Base-by-base conservation (phyloP, 2,113 vertebrate species). In the Leucosticte australis region DNA sequence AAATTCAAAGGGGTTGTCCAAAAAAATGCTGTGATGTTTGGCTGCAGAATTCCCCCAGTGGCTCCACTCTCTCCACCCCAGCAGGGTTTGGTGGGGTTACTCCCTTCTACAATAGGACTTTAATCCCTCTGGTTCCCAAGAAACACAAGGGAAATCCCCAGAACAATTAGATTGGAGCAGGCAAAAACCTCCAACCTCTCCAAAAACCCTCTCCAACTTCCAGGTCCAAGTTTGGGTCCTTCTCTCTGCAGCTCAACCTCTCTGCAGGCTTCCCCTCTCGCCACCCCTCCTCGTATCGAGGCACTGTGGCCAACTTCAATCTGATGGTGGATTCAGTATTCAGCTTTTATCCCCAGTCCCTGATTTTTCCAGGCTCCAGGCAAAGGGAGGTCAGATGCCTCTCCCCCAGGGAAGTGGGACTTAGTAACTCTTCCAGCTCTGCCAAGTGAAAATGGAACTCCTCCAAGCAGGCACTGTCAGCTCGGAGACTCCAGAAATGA, bases 371-470 rank as follows among this genome's bases (percentile, higher is more conserved):
- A 8, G 49, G 87, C 91, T 91, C 56, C 68, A 77, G 78, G 64
- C 27, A 81, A 71, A 92, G 74, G 23, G 28, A 91, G 85, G 67
- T 83, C 8, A 0, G 59, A 90, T 4, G 4, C 23, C 50, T 91
- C 65, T 71, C 28, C 65, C 59, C 56, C 59, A 82, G 56, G 88
- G 49, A 92, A 81, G 55, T 7, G 13, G 67, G 60, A 89, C 55
- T 62, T 62, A 44, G 65, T 75, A 67, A 83, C 46, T 91, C 42
- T 74, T 85, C 87, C 80, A 85, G 71, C 47, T 70, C 42, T 70
- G 88, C 68, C 85, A 83, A 83, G n/a, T 71, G 68, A 83, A 80
- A 89, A 83, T 56, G 65, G 76, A 91, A 90, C 39, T 83, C 75
- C 84, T 88, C 90, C 68, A 44, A 90, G 91, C 49, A 79, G 80